Percentiles rank a stretch among this genome's conserved stretches.
Conservation (phyloP, 2,797 vertebrate species). For the Hylomyscus alleni region DNA sequence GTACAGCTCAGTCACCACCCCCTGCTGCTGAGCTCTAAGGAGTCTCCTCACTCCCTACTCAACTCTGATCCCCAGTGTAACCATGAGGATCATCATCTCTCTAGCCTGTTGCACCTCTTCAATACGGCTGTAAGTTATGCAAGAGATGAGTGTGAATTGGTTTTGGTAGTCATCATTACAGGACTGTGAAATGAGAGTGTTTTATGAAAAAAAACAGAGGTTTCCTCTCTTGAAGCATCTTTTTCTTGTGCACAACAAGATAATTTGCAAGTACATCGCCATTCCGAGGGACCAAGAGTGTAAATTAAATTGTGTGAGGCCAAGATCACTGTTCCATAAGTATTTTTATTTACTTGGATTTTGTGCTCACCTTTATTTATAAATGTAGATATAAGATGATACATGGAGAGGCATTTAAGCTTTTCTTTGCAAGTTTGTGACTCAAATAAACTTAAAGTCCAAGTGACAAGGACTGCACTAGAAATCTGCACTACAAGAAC, state of each 20-base stretch:
- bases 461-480: not conserved
- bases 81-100: not conserved
- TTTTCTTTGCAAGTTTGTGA: not conserved
- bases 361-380: not conserved
- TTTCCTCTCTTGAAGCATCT: no score
- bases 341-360: not conserved
- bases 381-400: not conserved
- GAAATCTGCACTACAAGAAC: not conserved
- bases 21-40: not conserved
- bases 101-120: not conserved
- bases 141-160: not conserved
- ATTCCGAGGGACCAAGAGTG: not conserved
- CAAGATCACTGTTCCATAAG: not conserved
- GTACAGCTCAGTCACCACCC: not conserved
- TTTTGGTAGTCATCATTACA: not conserved
- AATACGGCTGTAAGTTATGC: not conserved
- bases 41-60: not conserved
- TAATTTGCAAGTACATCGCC: fast-evolving
- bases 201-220: not conserved
- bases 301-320: not conserved
- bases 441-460: not conserved
- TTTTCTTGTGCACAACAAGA: fast-evolving
- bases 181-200: not conserved
- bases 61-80: not conserved
- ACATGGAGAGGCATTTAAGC: not conserved